These are phyloP conservation scores for Acronicta psi DNA, from an alignment of 2,888 invertebrate species.

Conservation along the genomic window DNA sequence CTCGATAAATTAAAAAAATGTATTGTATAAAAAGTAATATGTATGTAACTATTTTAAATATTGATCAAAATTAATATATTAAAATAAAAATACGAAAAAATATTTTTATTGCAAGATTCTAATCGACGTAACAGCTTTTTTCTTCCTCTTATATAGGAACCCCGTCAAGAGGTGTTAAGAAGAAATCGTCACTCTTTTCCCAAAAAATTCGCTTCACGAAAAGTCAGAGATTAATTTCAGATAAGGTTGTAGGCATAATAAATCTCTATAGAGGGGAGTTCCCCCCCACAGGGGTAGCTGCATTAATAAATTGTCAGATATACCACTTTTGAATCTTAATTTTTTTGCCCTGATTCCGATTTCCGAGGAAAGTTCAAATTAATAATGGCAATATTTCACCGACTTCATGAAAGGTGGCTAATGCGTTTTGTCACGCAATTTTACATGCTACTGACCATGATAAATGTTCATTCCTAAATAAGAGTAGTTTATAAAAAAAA, in stretches of 20 bases:
- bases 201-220: constrained; percentile 46
- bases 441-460: constrained; percentile 14
- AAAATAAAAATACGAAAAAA: too few relatives aligned
- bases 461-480: constrained; percentile 30
- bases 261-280: constrained; percentile 46
- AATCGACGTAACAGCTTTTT: neutral
- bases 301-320: constrained; percentile 63
- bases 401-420: constrained; percentile 34
- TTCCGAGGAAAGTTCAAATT: constrained; percentile 21
- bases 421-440: constrained; percentile 45
- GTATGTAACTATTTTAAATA: too few relatives aligned
- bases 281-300: constrained; percentile 34
- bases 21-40: too few relatives aligned
- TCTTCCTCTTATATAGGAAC: constrained; percentile 11
- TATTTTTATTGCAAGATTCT: too few relatives aligned
- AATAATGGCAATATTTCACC: constrained; percentile 33
- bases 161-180: constrained; percentile 5
- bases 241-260: constrained; percentile 60
- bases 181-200: constrained; percentile 5
- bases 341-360: constrained; percentile 44
- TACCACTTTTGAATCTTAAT: constrained; percentile 59
- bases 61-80: too few relatives aligned
- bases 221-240: constrained; percentile 64
- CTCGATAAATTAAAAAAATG: too few relatives aligned
- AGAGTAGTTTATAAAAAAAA: constrained; percentile 22